Base-by-base conservation (phyloP, 2,113 vertebrate genomes). In the Sinocyclocheilus rhinocerous region DNA sequence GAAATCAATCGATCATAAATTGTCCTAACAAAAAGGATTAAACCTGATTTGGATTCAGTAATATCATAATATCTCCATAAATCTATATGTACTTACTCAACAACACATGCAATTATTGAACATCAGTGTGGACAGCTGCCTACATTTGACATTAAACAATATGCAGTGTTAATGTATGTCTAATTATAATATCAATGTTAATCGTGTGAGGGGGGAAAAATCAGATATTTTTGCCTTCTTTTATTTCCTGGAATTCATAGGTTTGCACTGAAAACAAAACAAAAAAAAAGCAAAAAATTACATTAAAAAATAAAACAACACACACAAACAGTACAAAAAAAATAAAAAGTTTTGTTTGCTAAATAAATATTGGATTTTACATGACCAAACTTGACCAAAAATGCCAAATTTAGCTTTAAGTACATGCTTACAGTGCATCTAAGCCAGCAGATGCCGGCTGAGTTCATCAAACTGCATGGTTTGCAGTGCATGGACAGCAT, bases 361-460 rank as follows among this genome's bases (percentile, higher is more conserved):
- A 18, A 20, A 70, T 70, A 36, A 70, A 70, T 70, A 70, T 42
- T 42, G 36, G 36, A 72, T 72, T 72, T 42, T 42, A 39, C 22
- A 59, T 33, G 29, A 33, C 29, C 57, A 59, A 57, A 57, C 18
- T 7, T 22, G 2, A 18, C 20, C 55, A 59, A 59, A 59, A 59
- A 59, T 59, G 50, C 67, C 29, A 63, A 81, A 78, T 65, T 78
- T 22, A 55, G 29, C 7, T 16, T 39, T 39, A 22, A 39, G 18
- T 72, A 78, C 70, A 57, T 42, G 36, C 22, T 75, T 59, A 8
- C 57, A 75, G 20, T 70, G 52, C 69, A 77, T 79, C 42, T 70
- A 86, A 45, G 42, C 8, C 42, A 45, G 42, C 9, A 45, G 42
- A 45, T 45, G 42, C 42, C 42, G 42, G 9, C 12, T 50, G 12